Percentiles rank a stretch among this genome's conserved stretches.
phyloP scores from a whole-genome alignment of 2,888 invertebrate genomes.

The Gortyna flavago region DNA sequence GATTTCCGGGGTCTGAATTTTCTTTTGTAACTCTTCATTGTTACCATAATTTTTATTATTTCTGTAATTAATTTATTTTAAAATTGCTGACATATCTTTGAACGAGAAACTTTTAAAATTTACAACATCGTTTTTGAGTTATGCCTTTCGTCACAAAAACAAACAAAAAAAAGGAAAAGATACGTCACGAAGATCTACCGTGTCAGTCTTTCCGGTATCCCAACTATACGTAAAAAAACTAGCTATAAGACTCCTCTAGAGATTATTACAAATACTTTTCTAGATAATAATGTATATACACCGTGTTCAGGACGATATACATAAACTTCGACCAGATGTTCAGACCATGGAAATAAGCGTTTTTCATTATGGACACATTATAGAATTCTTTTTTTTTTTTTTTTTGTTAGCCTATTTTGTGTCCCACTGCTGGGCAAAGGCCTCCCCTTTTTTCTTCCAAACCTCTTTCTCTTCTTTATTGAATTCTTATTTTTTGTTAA shows the following conservation, averaged over 20 bases:
- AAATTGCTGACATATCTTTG: not conserved
- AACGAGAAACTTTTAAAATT: not conserved
- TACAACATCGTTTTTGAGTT: not conserved
- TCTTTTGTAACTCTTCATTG: not conserved
- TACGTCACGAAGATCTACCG: not conserved
- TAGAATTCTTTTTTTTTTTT: no score
- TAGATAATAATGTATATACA: constrained; percentile 31
- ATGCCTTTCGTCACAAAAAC: not conserved
- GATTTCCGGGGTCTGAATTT: not conserved
- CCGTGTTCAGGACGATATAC: no score
- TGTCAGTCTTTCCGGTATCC: constrained; percentile 24
- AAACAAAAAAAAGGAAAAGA: not conserved
- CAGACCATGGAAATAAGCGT: no score
- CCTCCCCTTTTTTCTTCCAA: no score
- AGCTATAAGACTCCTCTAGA: constrained; percentile 20
- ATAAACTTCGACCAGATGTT: no score
- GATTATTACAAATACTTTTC: constrained; percentile 37
- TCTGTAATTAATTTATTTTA: not conserved
- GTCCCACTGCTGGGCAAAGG: no score
- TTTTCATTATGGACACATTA: no score
- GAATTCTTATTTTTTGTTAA: no score
- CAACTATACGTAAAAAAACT: constrained; percentile 55
- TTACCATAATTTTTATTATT: not conserved
- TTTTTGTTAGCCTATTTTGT: no score
- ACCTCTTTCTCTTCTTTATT: no score